Evolutionary conservation across 2,113 vertebrate genomes (phyloP), one percentile per base, ranked within the genome.

Genomic region (Rhinichthys klamathensis): DNA sequence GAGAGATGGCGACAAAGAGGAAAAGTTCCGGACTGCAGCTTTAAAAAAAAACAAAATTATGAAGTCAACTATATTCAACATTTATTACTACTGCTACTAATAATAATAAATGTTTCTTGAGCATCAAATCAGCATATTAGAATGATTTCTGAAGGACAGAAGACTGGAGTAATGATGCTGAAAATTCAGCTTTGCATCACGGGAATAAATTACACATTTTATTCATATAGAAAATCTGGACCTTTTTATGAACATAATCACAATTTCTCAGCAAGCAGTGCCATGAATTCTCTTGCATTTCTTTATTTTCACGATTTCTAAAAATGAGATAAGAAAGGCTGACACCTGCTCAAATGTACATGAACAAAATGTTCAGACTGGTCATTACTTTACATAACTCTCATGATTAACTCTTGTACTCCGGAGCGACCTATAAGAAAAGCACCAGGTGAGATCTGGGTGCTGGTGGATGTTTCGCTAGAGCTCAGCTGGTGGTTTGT

Each of bases 401-500:
- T 30, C 30, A 12, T 58, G 30, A 13, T 35, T 23, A 25, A 32
- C 30, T 56, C 16, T 56, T 23, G n/a, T 49, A 51, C 25, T 10
- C 27, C 46, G 3, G 51, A 1, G 4, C 2, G 75, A 38, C 49
- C 35, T n/a, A 2, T 30, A 2, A 25, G 44, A 76, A 27, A 21
- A 41, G 41, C 41, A 51, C 73, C 12, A 54, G 25, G 23, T 77
- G n/a, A 77, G 49, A 11, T 32, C n/a, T 11, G n/a, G 46, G 25
- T 32, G 25, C 44, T 10, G 3, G 11, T 74, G 77, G 58, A 30
- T 83, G 86, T 87, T 87, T 84, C 21, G 65, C n/a, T 80, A 21
- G 75, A 63, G 41, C 76, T 49, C 86, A 84, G 86, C 83, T 49
- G 67, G 76, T 41, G 67, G 63, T 3, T 16, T 21, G 67, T 60